A percentile compares a stretch with the other conserved stretches of the same genome.
Conservation (phyloP, 37 sponge, comb jelly and placozoan genomes). For the Geodia barretti region DNA sequence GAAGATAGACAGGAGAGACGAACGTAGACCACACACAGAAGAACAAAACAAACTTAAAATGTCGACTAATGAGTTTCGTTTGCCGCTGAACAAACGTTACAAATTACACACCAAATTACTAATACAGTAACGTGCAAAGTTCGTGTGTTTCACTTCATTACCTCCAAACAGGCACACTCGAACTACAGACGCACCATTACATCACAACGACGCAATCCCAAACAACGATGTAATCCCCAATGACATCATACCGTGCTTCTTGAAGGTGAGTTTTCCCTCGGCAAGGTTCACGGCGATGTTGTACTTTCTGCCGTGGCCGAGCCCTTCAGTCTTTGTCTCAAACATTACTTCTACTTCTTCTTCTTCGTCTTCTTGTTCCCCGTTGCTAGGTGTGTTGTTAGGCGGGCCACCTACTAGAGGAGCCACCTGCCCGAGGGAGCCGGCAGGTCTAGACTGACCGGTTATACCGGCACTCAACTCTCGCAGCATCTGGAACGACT, state of each 20-base stretch:
- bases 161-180: neutral
- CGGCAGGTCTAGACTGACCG: neutral
- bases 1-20: too few relatives aligned
- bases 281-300: neutral
- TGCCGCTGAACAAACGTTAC: too few relatives aligned
- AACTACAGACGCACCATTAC: neutral
- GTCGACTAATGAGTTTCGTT: too few relatives aligned
- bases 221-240: too few relatives aligned
- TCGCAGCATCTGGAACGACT: slow-evolving; percentile 60
- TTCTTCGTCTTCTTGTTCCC: slow-evolving; percentile 10
- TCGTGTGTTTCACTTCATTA: too few relatives aligned
- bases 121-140: too few relatives aligned
- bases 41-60: too few relatives aligned
- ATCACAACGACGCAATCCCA: neutral
- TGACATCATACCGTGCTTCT: neutral
- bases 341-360: slow-evolving; percentile 32
- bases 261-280: neutral
- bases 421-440: neutral
- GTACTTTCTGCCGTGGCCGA: slow-evolving; percentile 9
- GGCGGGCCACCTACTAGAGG: neutral
- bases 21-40: too few relatives aligned
- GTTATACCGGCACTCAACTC: slow-evolving; percentile 21
- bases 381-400: neutral
- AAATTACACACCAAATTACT: too few relatives aligned
- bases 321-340: slow-evolving; percentile 37